A percentile compares a stretch with the other conserved stretches of the same genome.
phyloP scores from a whole-genome alignment of 2,888 invertebrate genomes.

The Nowickia ferox region DNA sequence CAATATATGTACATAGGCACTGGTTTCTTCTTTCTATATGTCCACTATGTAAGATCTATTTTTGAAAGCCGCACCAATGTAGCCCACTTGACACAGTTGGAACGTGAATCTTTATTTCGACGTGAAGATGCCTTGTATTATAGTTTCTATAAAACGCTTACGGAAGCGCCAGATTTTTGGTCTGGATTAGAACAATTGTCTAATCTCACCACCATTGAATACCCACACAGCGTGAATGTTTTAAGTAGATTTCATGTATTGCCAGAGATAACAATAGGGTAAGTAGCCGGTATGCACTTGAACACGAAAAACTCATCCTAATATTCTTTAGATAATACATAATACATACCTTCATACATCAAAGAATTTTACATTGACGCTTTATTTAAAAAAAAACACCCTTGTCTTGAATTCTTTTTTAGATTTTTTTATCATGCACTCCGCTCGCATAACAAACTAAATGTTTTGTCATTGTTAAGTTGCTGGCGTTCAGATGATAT shows the following conservation, averaged over 20 bases:
- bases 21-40: constrained; percentile 85
- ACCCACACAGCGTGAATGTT: constrained; percentile 91
- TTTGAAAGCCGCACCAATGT: constrained; percentile 94
- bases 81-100: constrained; percentile 90
- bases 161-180: constrained; percentile 86
- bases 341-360: neutral
- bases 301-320: neutral
- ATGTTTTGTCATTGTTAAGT: constrained; percentile 74
- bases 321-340: constrained; percentile 7
- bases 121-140: constrained; percentile 96
- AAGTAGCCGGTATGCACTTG: constrained; percentile 63
- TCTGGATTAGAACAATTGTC: constrained; percentile 87
- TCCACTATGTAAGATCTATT: constrained; percentile 87
- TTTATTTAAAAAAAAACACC: neutral
- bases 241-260: constrained; percentile 92
- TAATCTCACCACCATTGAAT: constrained; percentile 91
- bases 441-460: constrained; percentile 71
- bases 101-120: constrained; percentile 92
- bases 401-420: constrained; percentile 43
- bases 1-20: constrained; percentile 84
- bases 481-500: constrained; percentile 74
- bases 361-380: neutral
- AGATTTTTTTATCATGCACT: constrained; percentile 79
- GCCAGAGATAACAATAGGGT: constrained; percentile 88
- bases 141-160: constrained; percentile 93